These are phyloP conservation scores for Urosaurus nigricauda DNA, from an alignment of 2,797 vertebrate species.

Conservation along the genomic window DNA sequence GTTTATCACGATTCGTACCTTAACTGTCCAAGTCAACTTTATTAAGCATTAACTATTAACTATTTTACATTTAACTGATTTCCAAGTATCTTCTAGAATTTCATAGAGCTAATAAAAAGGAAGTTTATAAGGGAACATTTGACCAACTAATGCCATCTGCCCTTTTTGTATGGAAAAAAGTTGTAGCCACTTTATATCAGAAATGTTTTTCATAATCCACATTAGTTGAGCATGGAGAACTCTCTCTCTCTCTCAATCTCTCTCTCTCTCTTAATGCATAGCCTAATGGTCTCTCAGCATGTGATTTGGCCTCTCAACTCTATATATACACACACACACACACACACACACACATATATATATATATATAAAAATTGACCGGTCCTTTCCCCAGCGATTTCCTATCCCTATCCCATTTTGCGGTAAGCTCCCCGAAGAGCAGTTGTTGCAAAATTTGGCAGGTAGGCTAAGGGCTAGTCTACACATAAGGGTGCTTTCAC, in stretches of 20 bases:
- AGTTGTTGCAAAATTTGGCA: neutral
- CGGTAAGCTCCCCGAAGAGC: neutral
- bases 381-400: too few relatives aligned
- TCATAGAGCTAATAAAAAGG: slow-evolving; percentile 10
- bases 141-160: neutral
- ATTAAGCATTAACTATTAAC: neutral
- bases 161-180: neutral
- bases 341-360: too few relatives aligned
- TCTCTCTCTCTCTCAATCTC: neutral
- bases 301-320: too few relatives aligned
- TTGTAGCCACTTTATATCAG: neutral
- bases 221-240: neutral
- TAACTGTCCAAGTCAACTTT: slow-evolving; percentile 76
- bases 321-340: too few relatives aligned
- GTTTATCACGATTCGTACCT: slow-evolving; percentile 70
- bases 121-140: neutral
- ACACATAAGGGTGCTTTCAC: too few relatives aligned
- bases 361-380: too few relatives aligned
- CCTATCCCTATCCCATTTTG: neutral
- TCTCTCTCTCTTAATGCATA: too few relatives aligned
- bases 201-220: neutral
- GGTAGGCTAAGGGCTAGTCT: neutral
- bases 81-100: slow-evolving; percentile 37
- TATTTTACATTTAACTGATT: slow-evolving; percentile 59
- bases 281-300: neutral